Percentiles rank a stretch among this genome's conserved stretches.
Evolutionary conservation across 2,888 invertebrate genomes (phyloP).

Genomic region (Mamestra brassicae): DNA sequence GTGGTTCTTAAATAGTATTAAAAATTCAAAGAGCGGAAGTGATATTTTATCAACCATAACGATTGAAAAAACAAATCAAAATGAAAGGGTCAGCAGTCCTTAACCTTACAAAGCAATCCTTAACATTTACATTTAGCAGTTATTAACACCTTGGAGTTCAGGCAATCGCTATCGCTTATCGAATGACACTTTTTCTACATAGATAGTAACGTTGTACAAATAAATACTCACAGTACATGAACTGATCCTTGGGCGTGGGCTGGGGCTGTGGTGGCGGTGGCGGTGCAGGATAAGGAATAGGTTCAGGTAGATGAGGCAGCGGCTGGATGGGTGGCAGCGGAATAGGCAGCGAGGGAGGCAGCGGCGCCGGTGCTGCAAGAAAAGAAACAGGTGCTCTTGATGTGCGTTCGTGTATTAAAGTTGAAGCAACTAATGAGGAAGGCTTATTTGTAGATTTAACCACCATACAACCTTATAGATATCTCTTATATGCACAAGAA

Average conservation of each 20-base stretch:
- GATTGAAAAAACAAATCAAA: background rate
- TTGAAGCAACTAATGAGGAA: background rate
- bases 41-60: background rate
- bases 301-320: conserved; percentile 20
- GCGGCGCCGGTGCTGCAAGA: conserved; percentile 52
- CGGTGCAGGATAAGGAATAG: conserved; percentile 32
- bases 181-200: background rate
- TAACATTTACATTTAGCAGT: background rate
- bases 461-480: background rate
- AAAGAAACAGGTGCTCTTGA: background rate
- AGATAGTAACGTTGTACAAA: background rate
- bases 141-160: background rate
- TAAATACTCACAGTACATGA: conserved; percentile 58
- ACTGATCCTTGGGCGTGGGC: conserved; percentile 25
- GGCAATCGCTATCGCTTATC: background rate
- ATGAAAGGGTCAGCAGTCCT: background rate
- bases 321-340: conserved; percentile 40
- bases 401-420: background rate
- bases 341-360: conserved; percentile 19
- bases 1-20: conserved; percentile 13
- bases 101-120: background rate
- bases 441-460: background rate
- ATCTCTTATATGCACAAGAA: background rate
- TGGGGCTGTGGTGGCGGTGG: conserved; percentile 25
- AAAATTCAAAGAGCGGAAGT: background rate